Evolutionary conservation across 2,113 vertebrate genomes (phyloP).

Genomic region (Scomber scombrus): DNA sequence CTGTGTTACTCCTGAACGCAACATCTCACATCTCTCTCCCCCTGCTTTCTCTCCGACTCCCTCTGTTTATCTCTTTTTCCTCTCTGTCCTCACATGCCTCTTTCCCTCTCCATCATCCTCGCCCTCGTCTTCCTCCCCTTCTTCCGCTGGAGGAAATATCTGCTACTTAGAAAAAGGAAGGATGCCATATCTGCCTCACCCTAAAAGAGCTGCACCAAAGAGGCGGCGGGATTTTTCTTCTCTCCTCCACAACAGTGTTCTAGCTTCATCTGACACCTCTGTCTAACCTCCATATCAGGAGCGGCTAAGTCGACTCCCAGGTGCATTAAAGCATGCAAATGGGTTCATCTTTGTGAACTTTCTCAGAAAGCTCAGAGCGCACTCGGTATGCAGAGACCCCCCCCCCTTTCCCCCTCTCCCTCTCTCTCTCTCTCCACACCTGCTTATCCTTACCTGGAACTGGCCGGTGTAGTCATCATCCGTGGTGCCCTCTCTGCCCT

Average conservation of each 20-base stretch:
- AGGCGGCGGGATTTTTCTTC: conserved; percentile 1
- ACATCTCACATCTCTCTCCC: conserved; percentile 60
- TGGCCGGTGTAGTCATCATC: conserved; percentile 92
- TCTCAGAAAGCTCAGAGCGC: conserved; percentile 8
- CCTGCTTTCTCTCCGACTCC: conserved; percentile 10
- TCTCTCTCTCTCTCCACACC: background rate
- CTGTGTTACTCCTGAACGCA: conserved; percentile 62
- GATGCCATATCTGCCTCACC: conserved; percentile 24
- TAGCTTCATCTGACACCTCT: conserved; percentile 32
- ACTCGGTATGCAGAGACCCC: background rate
- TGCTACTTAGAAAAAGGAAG: conserved; percentile 23
- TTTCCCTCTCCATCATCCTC: background rate
- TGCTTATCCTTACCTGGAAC: conserved; percentile 90
- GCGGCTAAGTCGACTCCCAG: conserved; percentile 21
- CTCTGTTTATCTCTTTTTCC: conserved; percentile 44
- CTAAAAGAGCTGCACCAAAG: conserved; percentile 34
- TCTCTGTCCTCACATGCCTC: conserved; percentile 37
- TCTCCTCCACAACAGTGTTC: conserved; percentile 19
- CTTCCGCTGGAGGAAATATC: conserved; percentile 37
- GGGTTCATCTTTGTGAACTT: conserved; percentile 11
- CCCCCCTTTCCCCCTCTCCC: too few species aligned
- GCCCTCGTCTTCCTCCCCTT: background rate
- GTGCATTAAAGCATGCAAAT: conserved; percentile 48
- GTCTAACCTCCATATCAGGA: conserved; percentile 49
- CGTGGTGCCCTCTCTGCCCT: conserved; percentile 92